Evolutionary conservation across 2,113 vertebrate species (phyloP).

Genomic region (Corythornis madagascariensis): DNA sequence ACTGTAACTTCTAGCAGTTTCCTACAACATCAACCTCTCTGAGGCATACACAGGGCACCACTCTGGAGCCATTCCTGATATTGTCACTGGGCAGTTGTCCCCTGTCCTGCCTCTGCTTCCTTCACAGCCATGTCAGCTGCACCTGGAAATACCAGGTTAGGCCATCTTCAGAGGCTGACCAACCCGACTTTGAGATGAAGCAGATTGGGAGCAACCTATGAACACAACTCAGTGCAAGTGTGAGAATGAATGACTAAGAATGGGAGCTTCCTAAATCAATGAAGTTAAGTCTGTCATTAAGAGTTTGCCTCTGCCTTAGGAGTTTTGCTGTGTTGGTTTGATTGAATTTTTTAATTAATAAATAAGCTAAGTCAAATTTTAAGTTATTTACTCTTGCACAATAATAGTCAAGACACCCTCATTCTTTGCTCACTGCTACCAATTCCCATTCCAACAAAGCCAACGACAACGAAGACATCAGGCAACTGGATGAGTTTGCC

Average conservation of each 20-base stretch:
- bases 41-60: accelerated
- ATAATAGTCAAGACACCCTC: background rate
- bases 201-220: background rate
- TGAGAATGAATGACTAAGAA: background rate
- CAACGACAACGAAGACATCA: background rate
- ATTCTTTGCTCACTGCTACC: background rate
- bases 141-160: background rate
- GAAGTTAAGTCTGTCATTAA: background rate
- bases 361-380: background rate
- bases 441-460: background rate
- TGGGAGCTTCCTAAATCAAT: background rate
- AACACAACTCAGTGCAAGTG: background rate
- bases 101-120: background rate
- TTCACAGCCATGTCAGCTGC: accelerated
- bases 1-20: background rate
- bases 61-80: background rate
- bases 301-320: background rate
- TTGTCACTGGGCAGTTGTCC: background rate
- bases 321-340: background rate
- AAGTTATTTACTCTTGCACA: background rate
- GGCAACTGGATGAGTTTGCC: background rate
- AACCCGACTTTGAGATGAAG: background rate
- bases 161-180: background rate
- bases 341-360: background rate
- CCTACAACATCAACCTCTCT: accelerated